phyloP scores from a whole-genome alignment of 2,888 invertebrate genomes.

The Drosophila silvestris region DNA sequence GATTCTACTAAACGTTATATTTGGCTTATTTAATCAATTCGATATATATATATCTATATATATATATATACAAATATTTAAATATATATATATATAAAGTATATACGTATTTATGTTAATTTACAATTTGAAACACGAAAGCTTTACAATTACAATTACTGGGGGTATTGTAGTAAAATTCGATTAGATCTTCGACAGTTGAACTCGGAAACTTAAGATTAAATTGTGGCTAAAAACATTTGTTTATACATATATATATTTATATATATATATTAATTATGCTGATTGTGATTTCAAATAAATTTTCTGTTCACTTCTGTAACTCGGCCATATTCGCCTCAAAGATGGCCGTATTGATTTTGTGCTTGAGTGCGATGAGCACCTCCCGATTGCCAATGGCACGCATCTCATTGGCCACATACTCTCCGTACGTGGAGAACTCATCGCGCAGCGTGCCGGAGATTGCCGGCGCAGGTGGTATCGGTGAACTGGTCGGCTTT shows the following conservation, averaged over 20 bases:
- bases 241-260: constrained; percentile 10
- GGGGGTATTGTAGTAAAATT: constrained; percentile 19
- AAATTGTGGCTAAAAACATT: constrained; percentile 63
- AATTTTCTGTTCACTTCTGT: constrained; percentile 70
- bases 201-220: constrained; percentile 48
- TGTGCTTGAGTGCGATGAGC: constrained; percentile 87
- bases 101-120: constrained; percentile 36
- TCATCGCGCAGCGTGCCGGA: constrained; percentile 85
- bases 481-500: constrained; percentile 45
- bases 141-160: constrained; percentile 49
- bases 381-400: constrained; percentile 87
- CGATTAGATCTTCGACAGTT: constrained; percentile 21
- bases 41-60: constrained; percentile 42
- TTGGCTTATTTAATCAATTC: constrained; percentile 73
- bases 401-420: constrained; percentile 87
- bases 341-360: constrained; percentile 88
- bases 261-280: constrained; percentile 2
- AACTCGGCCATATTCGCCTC: constrained; percentile 88
- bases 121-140: constrained; percentile 55
- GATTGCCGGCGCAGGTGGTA: constrained; percentile 45
- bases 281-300: constrained; percentile 18
- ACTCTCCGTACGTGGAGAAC: constrained; percentile 87
- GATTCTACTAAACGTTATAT: constrained; percentile 65
- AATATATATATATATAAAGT: constrained; percentile 38
- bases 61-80: constrained; percentile 23